Percentiles rank a stretch among this genome's conserved stretches.
Evolutionary conservation across 2,113 vertebrate species (phyloP).

Genomic region (Lepisosteus oculatus): DNA sequence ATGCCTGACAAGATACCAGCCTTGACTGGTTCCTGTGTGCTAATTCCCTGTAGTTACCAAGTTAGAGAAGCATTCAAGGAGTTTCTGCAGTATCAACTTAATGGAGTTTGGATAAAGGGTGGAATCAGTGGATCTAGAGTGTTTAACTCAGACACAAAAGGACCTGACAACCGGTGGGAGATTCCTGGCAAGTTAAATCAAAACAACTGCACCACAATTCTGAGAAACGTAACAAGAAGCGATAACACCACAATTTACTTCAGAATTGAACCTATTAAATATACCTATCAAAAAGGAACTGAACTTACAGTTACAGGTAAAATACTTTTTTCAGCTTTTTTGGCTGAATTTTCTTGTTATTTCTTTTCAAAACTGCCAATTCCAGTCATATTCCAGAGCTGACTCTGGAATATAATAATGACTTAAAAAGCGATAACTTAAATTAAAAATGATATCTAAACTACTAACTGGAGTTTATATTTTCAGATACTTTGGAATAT

Average conservation of each 20-base stretch:
- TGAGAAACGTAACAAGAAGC: conserved; percentile 30
- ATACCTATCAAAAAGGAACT: conserved; percentile 30
- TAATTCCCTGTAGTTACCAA: conserved; percentile 19
- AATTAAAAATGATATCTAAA: neutral
- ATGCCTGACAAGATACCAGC: conserved; percentile 18
- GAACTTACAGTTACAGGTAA: conserved; percentile 34
- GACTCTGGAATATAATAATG: neutral
- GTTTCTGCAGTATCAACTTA: neutral
- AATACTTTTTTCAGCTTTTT: neutral
- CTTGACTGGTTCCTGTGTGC: conserved; percentile 20
- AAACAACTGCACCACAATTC: conserved; percentile 52
- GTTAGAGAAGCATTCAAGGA: neutral
- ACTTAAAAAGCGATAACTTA: neutral
- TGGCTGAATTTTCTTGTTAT: neutral
- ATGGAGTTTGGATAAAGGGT: neutral
- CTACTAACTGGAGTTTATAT: neutral
- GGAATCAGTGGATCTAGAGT: accelerated
- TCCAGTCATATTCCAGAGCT: neutral
- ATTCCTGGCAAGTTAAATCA: conserved; percentile 35
- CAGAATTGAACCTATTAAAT: conserved; percentile 44
- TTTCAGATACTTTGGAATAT: too few relatives aligned
- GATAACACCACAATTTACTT: conserved; percentile 40
- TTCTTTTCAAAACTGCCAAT: neutral
- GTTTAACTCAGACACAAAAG: neutral
- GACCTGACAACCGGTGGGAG: conserved; percentile 32